Evolutionary conservation across 1,140 invertebrate species (phyloP).

Genomic region (Musca domestica): DNA sequence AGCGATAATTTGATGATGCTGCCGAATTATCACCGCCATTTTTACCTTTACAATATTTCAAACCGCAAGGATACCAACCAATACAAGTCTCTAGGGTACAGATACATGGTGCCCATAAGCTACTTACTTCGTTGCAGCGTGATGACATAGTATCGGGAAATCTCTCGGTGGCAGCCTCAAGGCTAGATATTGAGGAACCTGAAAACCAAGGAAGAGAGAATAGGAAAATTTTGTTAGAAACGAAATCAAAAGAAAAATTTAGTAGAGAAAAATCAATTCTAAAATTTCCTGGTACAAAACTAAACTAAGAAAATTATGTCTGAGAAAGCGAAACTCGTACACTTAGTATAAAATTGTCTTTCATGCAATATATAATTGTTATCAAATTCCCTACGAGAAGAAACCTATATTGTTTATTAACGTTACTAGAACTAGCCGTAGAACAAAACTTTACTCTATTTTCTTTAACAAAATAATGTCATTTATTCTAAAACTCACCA

Average conservation of each 20-base stretch:
- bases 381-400: too few species aligned
- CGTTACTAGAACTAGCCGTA: too few species aligned
- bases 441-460: too few species aligned
- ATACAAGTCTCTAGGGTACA: constrained; percentile 82
- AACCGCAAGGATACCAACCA: constrained; percentile 87
- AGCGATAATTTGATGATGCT: constrained; percentile 70
- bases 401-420: too few species aligned
- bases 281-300: too few species aligned
- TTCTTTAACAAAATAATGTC: too few species aligned
- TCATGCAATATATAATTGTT: too few species aligned
- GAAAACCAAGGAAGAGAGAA: constrained; percentile 31
- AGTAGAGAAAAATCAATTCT: not conserved
- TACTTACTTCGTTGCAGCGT: constrained; percentile 65
- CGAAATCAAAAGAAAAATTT: not conserved
- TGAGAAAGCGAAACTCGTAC: too few species aligned
- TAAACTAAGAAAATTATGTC: too few species aligned
- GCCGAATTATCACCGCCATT: constrained; percentile 43
- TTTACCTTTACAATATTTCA: constrained; percentile 87
- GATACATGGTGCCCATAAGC: constrained; percentile 68
- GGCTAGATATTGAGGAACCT: constrained; percentile 63
- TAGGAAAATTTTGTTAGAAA: not conserved
- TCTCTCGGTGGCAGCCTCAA: constrained; percentile 58
- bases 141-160: constrained; percentile 56
- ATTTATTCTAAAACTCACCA: too few species aligned
- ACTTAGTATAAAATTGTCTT: too few species aligned